phyloP scores from a whole-genome alignment of 1,140 invertebrate genomes.

The Cheumatopsyche charites region DNA sequence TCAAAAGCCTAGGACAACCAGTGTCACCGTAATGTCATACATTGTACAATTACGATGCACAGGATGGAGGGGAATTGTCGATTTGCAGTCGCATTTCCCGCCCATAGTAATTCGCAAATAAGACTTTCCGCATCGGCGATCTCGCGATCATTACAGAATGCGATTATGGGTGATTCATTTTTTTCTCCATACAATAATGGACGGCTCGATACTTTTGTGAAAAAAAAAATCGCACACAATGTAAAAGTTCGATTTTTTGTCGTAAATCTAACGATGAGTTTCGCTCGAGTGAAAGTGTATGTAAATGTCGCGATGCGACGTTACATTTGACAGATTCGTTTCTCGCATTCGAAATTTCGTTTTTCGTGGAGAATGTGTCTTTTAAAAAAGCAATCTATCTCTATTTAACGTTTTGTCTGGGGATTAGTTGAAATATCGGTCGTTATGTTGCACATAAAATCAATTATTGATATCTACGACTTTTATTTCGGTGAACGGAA shows the following conservation, averaged over 20 bases:
- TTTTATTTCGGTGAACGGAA: too few relatives aligned
- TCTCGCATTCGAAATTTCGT: too few relatives aligned
- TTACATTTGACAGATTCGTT: too few relatives aligned
- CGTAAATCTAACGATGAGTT: background rate
- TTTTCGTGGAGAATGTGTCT: too few relatives aligned
- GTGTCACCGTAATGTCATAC: background rate
- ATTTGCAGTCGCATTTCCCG: constrained; percentile 34
- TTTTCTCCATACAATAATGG: background rate
- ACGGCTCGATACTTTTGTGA: background rate
- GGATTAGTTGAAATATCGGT: too few relatives aligned
- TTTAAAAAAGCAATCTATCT: too few relatives aligned
- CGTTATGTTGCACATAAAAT: too few relatives aligned
- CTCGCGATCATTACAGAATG: constrained; percentile 25
- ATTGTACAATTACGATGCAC: too few relatives aligned
- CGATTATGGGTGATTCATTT: background rate
- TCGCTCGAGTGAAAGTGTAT: constrained; percentile 3
- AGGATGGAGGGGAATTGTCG: constrained; percentile 14
- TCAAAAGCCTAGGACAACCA: constrained; percentile 19
- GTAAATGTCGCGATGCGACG: too few relatives aligned
- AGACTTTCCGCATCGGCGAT: constrained; percentile 33
- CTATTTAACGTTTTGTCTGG: too few relatives aligned
- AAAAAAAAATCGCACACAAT: background rate
- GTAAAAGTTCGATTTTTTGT: background rate
- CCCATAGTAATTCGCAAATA: constrained; percentile 32
- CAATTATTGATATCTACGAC: too few relatives aligned